Evolutionary conservation across 2,888 invertebrate genomes (phyloP).

Genomic region (Rutpela maculata): DNA sequence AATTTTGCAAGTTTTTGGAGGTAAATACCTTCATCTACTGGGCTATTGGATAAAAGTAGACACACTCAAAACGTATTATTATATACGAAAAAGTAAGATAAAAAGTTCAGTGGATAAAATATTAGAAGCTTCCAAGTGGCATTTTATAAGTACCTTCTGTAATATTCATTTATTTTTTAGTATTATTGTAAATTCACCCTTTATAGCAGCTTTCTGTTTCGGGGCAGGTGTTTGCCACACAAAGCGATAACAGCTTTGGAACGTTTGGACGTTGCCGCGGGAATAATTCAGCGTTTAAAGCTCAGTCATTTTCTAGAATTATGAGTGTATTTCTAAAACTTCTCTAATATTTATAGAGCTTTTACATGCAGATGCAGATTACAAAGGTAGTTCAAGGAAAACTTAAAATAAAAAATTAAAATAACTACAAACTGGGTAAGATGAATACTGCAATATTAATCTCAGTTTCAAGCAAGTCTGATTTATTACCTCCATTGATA

Average conservation of each 20-base stretch:
- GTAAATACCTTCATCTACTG: too few species aligned
- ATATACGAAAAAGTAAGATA: too few species aligned
- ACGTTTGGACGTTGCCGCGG: background rate
- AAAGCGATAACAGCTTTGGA: slow-evolving; percentile 16
- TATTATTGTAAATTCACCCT: slow-evolving; percentile 28
- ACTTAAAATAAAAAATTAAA: background rate
- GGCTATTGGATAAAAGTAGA: too few species aligned
- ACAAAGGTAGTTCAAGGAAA: background rate
- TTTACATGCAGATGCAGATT: slow-evolving; percentile 34
- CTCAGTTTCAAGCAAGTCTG: background rate
- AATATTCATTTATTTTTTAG: slow-evolving; percentile 6
- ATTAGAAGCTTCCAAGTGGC: too few species aligned
- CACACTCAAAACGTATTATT: too few species aligned
- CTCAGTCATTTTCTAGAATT: slow-evolving; percentile 17
- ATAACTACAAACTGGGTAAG: background rate
- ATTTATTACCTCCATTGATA: background rate
- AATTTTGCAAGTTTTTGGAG: too few species aligned
- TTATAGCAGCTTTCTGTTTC: background rate
- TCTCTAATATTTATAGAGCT: slow-evolving; percentile 38
- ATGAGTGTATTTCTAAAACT: slow-evolving; percentile 26
- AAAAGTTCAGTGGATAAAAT: too few species aligned
- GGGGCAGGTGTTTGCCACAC: slow-evolving; percentile 25
- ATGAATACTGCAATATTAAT: background rate
- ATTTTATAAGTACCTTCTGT: too few species aligned
- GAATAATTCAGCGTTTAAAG: slow-evolving; percentile 20